phyloP scores from a whole-genome alignment of 2,797 vertebrate genomes.

The Hybognathus amarus region DNA sequence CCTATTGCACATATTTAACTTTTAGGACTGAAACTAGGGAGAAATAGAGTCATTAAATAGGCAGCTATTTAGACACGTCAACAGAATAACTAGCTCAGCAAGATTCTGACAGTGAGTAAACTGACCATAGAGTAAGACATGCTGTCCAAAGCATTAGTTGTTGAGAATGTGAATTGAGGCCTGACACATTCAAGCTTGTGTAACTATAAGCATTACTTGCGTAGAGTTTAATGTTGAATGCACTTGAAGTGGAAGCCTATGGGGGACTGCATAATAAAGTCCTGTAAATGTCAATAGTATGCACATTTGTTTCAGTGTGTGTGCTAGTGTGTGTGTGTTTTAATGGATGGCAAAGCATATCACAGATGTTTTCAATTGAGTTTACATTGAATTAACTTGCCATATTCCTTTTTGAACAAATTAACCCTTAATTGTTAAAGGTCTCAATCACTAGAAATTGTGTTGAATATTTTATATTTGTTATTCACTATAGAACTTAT shows the following conservation, averaged over 20 bases:
- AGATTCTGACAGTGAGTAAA: neutral
- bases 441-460: neutral
- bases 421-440: neutral
- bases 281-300: neutral
- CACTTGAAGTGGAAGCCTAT: neutral
- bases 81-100: neutral
- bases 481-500: neutral
- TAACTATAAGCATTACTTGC: neutral
- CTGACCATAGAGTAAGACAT: neutral
- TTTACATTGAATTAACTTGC: neutral
- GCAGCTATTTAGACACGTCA: neutral
- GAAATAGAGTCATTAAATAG: neutral
- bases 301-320: conserved; percentile 7
- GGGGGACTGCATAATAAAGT: neutral
- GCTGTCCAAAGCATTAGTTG: neutral
- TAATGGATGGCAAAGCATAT: neutral
- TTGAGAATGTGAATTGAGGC: conserved; percentile 27
- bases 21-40: neutral
- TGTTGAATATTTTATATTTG: neutral
- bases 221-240: neutral
- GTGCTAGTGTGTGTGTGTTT: too few relatives aligned
- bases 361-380: neutral
- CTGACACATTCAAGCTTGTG: neutral
- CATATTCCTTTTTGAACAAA: neutral
- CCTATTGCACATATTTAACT: neutral